Evolutionary conservation across 2,888 invertebrate genomes (phyloP).

Genomic region (Apotomis capreana): DNA sequence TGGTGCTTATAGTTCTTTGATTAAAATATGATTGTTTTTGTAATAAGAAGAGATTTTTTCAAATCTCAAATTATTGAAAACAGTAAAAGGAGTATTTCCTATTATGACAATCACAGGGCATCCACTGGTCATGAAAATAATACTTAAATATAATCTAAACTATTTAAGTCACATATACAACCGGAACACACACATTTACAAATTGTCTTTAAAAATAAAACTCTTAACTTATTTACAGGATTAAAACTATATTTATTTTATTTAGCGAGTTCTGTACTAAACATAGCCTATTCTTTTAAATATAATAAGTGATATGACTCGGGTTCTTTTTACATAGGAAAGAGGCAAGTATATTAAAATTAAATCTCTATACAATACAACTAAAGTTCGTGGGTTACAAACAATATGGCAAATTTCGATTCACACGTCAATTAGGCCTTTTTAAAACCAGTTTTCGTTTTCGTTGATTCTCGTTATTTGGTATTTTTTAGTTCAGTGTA

Average conservation of each 20-base stretch:
- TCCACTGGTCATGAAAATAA: constrained; percentile 46
- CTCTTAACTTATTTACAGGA: constrained; percentile 59
- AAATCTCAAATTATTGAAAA: constrained; percentile 5
- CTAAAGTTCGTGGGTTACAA: constrained; percentile 41
- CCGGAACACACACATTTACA: constrained; percentile 79
- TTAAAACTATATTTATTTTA: constrained; percentile 59
- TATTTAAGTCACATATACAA: constrained; percentile 75
- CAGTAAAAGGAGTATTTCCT: constrained; percentile 26
- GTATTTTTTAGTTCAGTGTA: constrained; percentile 40
- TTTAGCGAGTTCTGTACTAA: constrained; percentile 63
- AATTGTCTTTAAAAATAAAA: constrained; percentile 62
- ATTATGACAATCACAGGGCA: constrained; percentile 44
- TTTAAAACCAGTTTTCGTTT: constrained; percentile 42
- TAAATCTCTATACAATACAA: constrained; percentile 52
- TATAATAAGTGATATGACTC: constrained; percentile 78
- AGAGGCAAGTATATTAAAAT: constrained; percentile 51
- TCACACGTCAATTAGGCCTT: constrained; percentile 59
- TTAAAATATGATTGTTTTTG: constrained; percentile 7
- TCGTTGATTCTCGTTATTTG: constrained; percentile 49
- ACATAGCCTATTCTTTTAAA: constrained; percentile 67
- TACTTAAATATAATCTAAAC: constrained; percentile 54
- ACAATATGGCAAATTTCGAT: constrained; percentile 56
- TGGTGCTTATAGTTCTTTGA: background rate
- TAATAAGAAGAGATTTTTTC: constrained; percentile 6
- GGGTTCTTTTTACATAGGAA: constrained; percentile 66